phyloP scores from a whole-genome alignment of 2,888 invertebrate species.

The Nebria brevicollis region DNA sequence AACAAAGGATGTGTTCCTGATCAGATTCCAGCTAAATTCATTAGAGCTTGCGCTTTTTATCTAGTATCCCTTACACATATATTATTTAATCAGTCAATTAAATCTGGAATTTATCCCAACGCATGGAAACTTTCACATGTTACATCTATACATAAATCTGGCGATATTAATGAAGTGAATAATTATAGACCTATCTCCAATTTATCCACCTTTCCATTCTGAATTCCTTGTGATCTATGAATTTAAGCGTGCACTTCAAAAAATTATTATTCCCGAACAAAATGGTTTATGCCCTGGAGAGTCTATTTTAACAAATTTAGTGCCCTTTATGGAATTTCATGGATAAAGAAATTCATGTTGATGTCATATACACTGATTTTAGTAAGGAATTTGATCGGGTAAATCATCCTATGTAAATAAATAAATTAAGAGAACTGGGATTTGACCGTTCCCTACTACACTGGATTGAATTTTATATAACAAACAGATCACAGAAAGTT shows the following conservation, averaged over 20 bases:
- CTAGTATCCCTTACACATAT: too few species aligned
- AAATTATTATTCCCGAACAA: too few species aligned
- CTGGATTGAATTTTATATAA: slow-evolving; percentile 48
- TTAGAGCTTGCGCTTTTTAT: too few species aligned
- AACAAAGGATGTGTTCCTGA: too few species aligned
- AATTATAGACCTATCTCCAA: slow-evolving; percentile 28
- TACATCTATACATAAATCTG: too few species aligned
- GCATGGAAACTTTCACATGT: too few species aligned
- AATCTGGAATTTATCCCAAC: too few species aligned
- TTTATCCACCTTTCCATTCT: neutral
- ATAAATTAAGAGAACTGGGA: slow-evolving; percentile 46
- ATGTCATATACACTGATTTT: slow-evolving; percentile 49
- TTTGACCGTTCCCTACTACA: slow-evolving; percentile 46
- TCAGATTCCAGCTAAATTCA: too few species aligned
- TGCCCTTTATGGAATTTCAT: slow-evolving; percentile 45
- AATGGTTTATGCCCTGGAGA: slow-evolving; percentile 40
- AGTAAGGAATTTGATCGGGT: slow-evolving; percentile 51
- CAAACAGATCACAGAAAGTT: slow-evolving; percentile 45
- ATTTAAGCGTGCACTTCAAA: neutral
- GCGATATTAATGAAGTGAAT: too few species aligned
- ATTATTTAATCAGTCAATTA: too few species aligned
- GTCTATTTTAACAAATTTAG: slow-evolving; percentile 48
- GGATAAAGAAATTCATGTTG: slow-evolving; percentile 45
- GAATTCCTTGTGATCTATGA: neutral
- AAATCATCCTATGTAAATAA: slow-evolving; percentile 47